A percentile compares a stretch with the other conserved stretches of the same genome.
Conservation (phyloP, 2,113 vertebrate genomes). For the Pandion haliaetus region DNA sequence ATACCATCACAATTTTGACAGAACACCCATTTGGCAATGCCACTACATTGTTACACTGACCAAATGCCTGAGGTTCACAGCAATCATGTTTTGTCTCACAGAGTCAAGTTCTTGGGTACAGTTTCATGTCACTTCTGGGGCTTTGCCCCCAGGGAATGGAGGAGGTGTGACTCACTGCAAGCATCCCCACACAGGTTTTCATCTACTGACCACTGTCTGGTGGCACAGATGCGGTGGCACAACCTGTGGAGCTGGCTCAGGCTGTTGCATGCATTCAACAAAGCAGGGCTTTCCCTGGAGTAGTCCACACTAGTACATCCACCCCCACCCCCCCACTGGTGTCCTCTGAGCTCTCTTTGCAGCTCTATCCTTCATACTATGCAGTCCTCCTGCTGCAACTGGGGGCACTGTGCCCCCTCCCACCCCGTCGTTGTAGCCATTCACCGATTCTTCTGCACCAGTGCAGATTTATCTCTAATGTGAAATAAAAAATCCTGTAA, state of each 20-base stretch:
- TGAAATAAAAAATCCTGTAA: too few species aligned
- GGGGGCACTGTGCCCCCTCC: fast-evolving
- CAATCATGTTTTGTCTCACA: background rate
- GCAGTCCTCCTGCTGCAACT: too few species aligned
- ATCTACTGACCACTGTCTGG: background rate
- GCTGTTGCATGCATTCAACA: background rate
- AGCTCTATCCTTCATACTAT: background rate
- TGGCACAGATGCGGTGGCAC: background rate
- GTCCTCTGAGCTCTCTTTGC: background rate
- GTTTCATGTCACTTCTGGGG: background rate
- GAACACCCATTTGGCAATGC: background rate
- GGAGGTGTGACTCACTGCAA: background rate
- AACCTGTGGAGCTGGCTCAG: background rate
- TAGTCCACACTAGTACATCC: background rate
- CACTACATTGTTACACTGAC: background rate
- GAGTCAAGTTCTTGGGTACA: background rate
- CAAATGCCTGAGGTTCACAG: background rate
- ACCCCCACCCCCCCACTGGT: background rate
- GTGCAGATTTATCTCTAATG: too few species aligned
- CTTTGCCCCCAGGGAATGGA: background rate
- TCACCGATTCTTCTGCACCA: background rate
- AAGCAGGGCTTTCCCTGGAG: background rate
- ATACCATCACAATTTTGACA: background rate
- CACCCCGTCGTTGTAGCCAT: background rate
- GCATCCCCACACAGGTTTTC: fast-evolving